Evolutionary conservation across 2,888 invertebrate genomes (phyloP).

Genomic region (Eustalomyia histrio): DNA sequence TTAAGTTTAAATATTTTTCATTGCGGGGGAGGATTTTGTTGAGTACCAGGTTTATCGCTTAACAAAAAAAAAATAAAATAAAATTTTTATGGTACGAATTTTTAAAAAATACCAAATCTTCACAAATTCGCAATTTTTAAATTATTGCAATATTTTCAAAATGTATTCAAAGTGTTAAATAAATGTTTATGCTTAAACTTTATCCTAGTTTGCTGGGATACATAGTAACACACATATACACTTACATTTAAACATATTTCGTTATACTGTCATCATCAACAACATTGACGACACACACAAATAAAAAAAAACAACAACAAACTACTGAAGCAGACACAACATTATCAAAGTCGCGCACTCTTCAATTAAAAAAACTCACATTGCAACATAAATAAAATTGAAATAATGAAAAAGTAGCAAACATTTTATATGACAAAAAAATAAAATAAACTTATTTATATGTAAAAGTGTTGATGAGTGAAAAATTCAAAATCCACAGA

Average conservation of each 20-base stretch:
- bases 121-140: no score
- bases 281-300: slow-evolving; percentile 7
- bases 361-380: slow-evolving; percentile 64
- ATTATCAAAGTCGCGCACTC: slow-evolving; percentile 69
- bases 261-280: slow-evolving; percentile 10
- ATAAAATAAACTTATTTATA: slow-evolving; percentile 20
- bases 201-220: no score
- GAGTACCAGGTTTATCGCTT: no score
- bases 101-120: no score
- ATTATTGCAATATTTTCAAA: no score
- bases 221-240: no score
- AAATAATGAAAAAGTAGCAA: slow-evolving; percentile 59
- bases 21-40: no score
- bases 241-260: background rate
- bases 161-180: no score
- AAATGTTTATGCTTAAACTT: no score
- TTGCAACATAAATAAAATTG: slow-evolving; percentile 61
- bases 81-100: no score
- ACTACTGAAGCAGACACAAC: slow-evolving; percentile 66
- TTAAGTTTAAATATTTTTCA: no score
- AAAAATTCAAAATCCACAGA: slow-evolving; percentile 3
- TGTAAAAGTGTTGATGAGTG: background rate
- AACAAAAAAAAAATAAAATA: no score
- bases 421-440: slow-evolving; percentile 36
- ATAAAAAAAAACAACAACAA: slow-evolving; percentile 40